Evolutionary conservation across 2,797 vertebrate genomes (phyloP).

Genomic region (Nyctalus aviator): DNA sequence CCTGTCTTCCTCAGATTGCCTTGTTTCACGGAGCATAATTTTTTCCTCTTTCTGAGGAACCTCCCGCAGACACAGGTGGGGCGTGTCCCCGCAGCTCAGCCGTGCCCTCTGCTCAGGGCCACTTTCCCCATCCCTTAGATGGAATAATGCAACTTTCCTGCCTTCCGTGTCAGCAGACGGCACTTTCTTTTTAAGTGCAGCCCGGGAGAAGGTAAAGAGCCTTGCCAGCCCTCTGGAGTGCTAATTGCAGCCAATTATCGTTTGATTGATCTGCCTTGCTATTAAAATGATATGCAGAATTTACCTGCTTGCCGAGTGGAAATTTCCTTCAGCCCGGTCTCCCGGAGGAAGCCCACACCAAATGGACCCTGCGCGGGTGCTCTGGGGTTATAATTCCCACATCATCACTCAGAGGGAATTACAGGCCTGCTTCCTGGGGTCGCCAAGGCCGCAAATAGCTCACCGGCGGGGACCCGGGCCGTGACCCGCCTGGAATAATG

Average conservation of each 20-base stretch:
- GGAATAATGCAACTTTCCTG: constrained; percentile 67
- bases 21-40: no score
- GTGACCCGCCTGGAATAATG: constrained; percentile 78
- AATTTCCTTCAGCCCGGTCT: constrained; percentile 64
- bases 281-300: constrained; percentile 73
- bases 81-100: not conserved
- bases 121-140: not conserved
- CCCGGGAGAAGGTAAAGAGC: constrained; percentile 70
- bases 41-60: not conserved
- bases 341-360: constrained; percentile 15
- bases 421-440: not conserved
- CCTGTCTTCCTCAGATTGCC: no score
- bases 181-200: constrained; percentile 69
- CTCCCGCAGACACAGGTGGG: not conserved
- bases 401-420: constrained; percentile 45
- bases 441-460: not conserved
- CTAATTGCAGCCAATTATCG: constrained; percentile 84
- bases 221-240: constrained; percentile 69
- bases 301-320: constrained; percentile 68
- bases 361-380: constrained; percentile 49
- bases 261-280: constrained; percentile 80
- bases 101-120: not conserved
- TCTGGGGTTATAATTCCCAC: constrained; percentile 51
- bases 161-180: constrained; percentile 70
- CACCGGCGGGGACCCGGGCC: constrained; percentile 20